Evolutionary conservation across 2,888 invertebrate species (phyloP), one percentile per base, ranked within the genome.

Genomic region (Amphimallon solstitiale): DNA sequence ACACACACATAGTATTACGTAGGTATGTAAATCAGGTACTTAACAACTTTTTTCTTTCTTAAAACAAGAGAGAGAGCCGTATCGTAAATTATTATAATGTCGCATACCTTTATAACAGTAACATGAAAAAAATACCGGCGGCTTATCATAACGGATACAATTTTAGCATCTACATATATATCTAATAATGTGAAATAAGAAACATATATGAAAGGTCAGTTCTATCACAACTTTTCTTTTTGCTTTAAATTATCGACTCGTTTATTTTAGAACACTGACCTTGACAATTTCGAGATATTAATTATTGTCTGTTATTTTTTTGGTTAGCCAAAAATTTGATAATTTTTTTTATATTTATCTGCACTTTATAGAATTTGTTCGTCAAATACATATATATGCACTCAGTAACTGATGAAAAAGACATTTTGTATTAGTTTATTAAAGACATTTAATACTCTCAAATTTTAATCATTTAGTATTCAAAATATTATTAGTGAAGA

Each of bases 251-350:
- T 56, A 56, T 43, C 56, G 4, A 23, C 43, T 40, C 56, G 23
- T 14, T 56, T 56, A 43, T 56, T 56, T 56, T 43, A 56, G 43
- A 56, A n/a, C 40, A 40, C 56, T 56, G 56, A 56, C 56, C 56
- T 56, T 56, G 56, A 40, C 56, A 56, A 56, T 56, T 43, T 54
- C 51, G 23, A 23, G 23, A 23, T 23, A 23, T 23, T 23, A 4
- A 23, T 54, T 56, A 40, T 56, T 21, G 29, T 29, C 29, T 23
- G 56, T 14, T 2, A 56, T 43, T 43, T 56, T 17, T 43, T 43
- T 23, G n/a, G 2, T 40, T 23, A n/a, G 12, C 17, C 15, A 14
- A 23, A 9, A 23, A 14, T 23, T 15, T 40, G 2, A 19, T 40
- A 12, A 29, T 12, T 6, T 14, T 29, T 14, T 37, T 38, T 23